Evolutionary conservation across 1,140 invertebrate genomes (phyloP), one percentile per base, ranked within the genome.

Genomic region (Bombus picipes): DNA sequence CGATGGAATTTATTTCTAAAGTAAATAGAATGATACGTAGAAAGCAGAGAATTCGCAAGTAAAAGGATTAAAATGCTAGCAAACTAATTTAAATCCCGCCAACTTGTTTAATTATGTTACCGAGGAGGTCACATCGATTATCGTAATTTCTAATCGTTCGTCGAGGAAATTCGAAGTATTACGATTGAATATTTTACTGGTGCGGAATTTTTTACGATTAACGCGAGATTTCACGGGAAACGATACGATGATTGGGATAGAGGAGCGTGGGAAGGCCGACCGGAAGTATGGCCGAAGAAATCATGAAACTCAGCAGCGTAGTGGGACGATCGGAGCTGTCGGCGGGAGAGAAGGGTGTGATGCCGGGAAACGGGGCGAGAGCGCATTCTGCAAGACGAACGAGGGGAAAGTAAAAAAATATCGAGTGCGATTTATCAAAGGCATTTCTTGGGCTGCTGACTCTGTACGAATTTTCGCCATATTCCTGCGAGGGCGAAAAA

Each of bases 401-500:
- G 87, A 88, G 84, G 80, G 88, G 78, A 88, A 68, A 81, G 71
- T 74, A 66, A 85, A 85, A 92, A 94, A 93, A 93, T 92, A 94
- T 94, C 91, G 91, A 91, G 75, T 65, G 87, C 89, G 76, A 94
- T 94, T 92, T 90, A 94, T 94, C 93, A 94, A 89, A 88, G 74
- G 90, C 87, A 76, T 88, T 91, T 87, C 70, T 86, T 81, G 72
- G 53, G 62, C 59, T 66, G 71, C 77, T 86, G 85, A 75, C 85
- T 80, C 77, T 41, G 66, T 79, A 72, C 83, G 83, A 85, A 85
- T 85, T 85, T 73, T 85, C 83, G 70, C 68, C 57, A 43, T 81
- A 79, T 79, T 28, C 53, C 25, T 2, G 53, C 39, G 53, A 72
- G 43, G 28, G 83, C 83, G 77, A 85, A 65, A 85, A 85, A 85